Percentiles rank a stretch among this genome's conserved stretches.
Conservation (phyloP, 2,797 vertebrate genomes). For the Hemitrygon akajei region DNA sequence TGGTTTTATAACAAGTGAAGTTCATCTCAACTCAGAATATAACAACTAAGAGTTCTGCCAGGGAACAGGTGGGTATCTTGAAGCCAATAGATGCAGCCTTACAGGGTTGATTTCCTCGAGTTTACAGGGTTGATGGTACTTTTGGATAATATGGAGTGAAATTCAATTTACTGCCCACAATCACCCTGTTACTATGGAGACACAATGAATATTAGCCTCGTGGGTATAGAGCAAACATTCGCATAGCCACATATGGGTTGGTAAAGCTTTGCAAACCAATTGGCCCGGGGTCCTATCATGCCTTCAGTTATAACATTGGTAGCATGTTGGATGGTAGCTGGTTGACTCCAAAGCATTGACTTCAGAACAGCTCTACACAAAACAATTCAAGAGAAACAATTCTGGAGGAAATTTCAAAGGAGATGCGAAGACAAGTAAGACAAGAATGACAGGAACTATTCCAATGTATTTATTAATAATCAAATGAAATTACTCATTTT, state of each 20-base stretch:
- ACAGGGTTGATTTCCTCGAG: too few relatives aligned
- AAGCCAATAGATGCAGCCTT: neutral
- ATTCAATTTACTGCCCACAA: neutral
- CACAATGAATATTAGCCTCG: neutral
- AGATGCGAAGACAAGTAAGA: too few relatives aligned
- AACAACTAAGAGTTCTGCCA: neutral
- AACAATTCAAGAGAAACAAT: neutral
- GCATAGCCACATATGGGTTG: neutral
- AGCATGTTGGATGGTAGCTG: neutral
- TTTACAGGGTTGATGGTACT: too few relatives aligned
- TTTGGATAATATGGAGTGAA: too few relatives aligned
- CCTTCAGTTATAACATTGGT: neutral
- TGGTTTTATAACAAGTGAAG: neutral
- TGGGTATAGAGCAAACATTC: neutral
- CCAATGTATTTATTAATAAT: neutral
- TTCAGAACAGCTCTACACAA: too few relatives aligned
- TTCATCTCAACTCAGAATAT: neutral
- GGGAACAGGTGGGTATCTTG: neutral
- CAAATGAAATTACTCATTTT: neutral
- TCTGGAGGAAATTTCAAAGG: too few relatives aligned
- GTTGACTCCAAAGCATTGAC: neutral
- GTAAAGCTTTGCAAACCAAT: neutral
- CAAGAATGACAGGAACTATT: neutral
- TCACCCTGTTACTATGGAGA: neutral
- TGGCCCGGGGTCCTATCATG: neutral